A percentile compares a stretch with the other conserved stretches of the same genome.
Evolutionary conservation across 2,888 invertebrate genomes (phyloP).

Genomic region (Synergus laeviventris): DNA sequence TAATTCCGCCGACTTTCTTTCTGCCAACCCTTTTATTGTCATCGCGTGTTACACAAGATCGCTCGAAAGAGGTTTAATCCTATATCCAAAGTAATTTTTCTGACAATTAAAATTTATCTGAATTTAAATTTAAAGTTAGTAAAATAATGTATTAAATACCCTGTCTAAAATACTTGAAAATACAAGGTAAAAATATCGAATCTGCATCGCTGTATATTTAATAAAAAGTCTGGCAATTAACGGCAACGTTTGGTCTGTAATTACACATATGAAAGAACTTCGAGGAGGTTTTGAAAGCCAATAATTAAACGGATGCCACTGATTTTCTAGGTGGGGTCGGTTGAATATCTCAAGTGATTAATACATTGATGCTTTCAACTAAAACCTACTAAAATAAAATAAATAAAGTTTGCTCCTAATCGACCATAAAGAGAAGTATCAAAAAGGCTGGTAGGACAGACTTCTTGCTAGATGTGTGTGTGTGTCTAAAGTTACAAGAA

Average conservation of each 20-base stretch:
- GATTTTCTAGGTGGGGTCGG: background rate
- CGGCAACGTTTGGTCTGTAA: background rate
- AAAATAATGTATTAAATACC: too few species aligned
- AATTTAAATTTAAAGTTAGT: too few species aligned
- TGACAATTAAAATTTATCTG: too few species aligned
- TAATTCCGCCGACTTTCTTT: slow-evolving; percentile 50
- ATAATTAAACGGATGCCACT: background rate
- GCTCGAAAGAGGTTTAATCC: slow-evolving; percentile 2
- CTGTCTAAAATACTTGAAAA: too few species aligned
- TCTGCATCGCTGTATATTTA: too few species aligned
- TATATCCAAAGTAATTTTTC: background rate
- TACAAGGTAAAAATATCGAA: too few species aligned
- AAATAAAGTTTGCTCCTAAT: background rate
- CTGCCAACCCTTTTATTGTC: slow-evolving; percentile 47
- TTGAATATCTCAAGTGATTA: background rate
- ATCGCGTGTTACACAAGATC: slow-evolving; percentile 46
- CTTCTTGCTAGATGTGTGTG: slow-evolving; percentile 26
- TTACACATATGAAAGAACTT: background rate
- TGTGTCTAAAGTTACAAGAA: slow-evolving; percentile 29
- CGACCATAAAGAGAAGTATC: slow-evolving; percentile 3
- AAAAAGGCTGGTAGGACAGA: slow-evolving; percentile 19
- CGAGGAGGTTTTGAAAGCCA: background rate
- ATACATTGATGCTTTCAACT: background rate
- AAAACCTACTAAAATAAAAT: background rate
- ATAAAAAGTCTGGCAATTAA: too few species aligned